Evolutionary conservation across 1,140 invertebrate genomes (phyloP), one percentile per base, ranked within the genome.

Genomic region (Aphelinus certus): DNA sequence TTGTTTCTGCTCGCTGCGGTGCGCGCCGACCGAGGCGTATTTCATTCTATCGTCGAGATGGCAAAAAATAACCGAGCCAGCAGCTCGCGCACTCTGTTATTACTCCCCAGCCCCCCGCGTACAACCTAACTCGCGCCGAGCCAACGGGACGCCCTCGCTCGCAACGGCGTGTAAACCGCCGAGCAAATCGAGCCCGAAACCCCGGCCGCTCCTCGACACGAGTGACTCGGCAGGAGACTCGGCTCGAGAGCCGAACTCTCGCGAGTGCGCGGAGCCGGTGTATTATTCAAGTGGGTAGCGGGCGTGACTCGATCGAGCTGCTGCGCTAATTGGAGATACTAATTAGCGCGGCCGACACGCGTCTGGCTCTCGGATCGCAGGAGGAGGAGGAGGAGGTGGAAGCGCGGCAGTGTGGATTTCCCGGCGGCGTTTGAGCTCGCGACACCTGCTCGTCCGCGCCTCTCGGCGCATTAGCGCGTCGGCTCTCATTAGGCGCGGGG

Each of bases 251-350:
- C n/a, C n/a, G n/a, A n/a, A n/a, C n/a, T n/a, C 4, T 57, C 43
- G 66, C 48, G 68, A 45, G 0, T 10, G 42, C n/a, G 64, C 47
- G 42, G 49, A 42, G 49, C 49, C 26, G 26, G 26, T 26, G 60
- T 48, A 49, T 49, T 66, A 47, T 66, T 43, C 56, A 4, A 53
- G 47, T 3, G 46, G 49, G 9, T 53, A 6, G 53, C 51, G 51
- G 26, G 7, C 2, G 47, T 45, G 57, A 7, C 58, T 71, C 10
- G 58, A 73, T 65, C 47, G 53, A 47, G 62, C 53, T 2, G 9
- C 45, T 7, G 7, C 63, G 47, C 71, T 73, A 73, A 73, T 73
- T 66, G 71, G 47, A 61, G 71, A 73, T 67, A 73, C 71, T 67
- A 73, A 67, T 73, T 73, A 73, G 64, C 64, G 45, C 48, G 47